Percentiles rank a stretch among this genome's conserved stretches.
phyloP scores from a whole-genome alignment of 1,140 invertebrate species.

The Fragariocoptes setiger region DNA sequence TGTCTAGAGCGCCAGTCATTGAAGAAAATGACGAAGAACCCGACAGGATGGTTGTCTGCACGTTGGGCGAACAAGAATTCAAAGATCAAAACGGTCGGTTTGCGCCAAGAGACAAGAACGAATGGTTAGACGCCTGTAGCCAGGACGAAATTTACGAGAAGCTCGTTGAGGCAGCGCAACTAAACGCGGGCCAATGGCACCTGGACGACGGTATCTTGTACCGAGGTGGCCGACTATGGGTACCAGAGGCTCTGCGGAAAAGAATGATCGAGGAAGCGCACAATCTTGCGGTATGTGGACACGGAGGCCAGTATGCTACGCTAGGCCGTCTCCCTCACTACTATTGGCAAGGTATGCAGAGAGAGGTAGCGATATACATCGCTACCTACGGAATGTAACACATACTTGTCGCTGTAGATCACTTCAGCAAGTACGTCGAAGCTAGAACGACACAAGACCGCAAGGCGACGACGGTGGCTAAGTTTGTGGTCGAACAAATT shows the following conservation, averaged over 20 bases:
- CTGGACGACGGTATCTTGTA: not conserved
- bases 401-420: constrained; percentile 12
- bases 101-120: not conserved
- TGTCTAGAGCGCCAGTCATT: not conserved
- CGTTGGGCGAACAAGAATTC: not conserved
- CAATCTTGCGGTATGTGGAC: not conserved
- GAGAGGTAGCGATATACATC: not conserved
- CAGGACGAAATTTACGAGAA: not conserved
- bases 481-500: constrained; percentile 14
- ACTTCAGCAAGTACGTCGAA: constrained; percentile 13
- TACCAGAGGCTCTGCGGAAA: not conserved
- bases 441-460: constrained; percentile 8
- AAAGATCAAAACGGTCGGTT: not conserved
- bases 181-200: not conserved
- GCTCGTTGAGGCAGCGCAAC: not conserved
- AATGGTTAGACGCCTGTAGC: not conserved
- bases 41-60: not conserved
- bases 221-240: not conserved
- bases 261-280: not conserved
- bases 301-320: not conserved
- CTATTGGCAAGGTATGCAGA: constrained; percentile 1
- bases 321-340: not conserved
- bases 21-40: not conserved
- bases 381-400: constrained; percentile 1
- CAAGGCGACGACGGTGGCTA: not conserved